phyloP scores from a whole-genome alignment of 2,888 invertebrate genomes.

The Clitarchus hookeri region DNA sequence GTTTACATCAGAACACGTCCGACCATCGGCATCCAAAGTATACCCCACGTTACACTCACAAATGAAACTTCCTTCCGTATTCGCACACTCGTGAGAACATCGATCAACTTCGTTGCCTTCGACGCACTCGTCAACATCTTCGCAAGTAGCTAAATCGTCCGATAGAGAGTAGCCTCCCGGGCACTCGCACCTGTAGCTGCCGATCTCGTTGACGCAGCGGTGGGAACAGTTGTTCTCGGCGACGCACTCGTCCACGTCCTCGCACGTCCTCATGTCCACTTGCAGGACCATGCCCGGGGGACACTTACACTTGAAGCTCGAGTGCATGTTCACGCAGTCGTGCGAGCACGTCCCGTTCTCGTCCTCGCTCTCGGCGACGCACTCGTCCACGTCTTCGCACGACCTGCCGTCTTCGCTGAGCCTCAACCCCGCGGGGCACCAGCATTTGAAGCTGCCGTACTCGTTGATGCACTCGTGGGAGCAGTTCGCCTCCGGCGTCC shows the following conservation, averaged over 20 bases:
- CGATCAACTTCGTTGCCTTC: slow-evolving; percentile 46
- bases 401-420: slow-evolving; percentile 33
- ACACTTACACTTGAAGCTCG: slow-evolving; percentile 59
- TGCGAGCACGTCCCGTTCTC: slow-evolving; percentile 50
- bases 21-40: slow-evolving; percentile 34
- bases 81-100: slow-evolving; percentile 49
- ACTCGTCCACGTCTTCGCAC: slow-evolving; percentile 52
- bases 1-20: slow-evolving; percentile 47
- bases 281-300: slow-evolving; percentile 54
- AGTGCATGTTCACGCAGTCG: slow-evolving; percentile 58
- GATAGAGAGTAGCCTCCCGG: slow-evolving; percentile 53
- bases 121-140: slow-evolving; percentile 54
- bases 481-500: slow-evolving; percentile 43
- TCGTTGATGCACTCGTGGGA: slow-evolving; percentile 39
- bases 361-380: slow-evolving; percentile 48
- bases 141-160: slow-evolving; percentile 48
- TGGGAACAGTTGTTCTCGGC: slow-evolving; percentile 50
- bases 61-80: slow-evolving; percentile 48
- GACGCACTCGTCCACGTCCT: slow-evolving; percentile 60
- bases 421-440: slow-evolving; percentile 36
- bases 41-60: slow-evolving; percentile 50
- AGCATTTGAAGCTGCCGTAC: slow-evolving; percentile 37
- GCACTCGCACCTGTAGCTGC: slow-evolving; percentile 59
- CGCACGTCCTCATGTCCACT: slow-evolving; percentile 51
- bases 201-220: slow-evolving; percentile 47